Conservation (phyloP, 2,888 invertebrate genomes). For the Xestia rhomboidea region DNA sequence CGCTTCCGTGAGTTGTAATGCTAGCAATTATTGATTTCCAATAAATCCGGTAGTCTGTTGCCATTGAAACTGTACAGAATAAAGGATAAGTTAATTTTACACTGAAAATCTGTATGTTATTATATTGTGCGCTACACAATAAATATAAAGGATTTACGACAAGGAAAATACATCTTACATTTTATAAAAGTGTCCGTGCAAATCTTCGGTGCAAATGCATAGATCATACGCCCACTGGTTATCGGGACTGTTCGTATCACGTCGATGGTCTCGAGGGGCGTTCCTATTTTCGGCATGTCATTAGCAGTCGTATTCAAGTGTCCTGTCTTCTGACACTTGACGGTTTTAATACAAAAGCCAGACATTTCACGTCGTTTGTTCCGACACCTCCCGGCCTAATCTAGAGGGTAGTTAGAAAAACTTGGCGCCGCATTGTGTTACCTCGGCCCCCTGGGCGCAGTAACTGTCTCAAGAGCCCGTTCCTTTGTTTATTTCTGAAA, state of each 20-base stretch:
- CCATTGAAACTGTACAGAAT: slow-evolving; percentile 67
- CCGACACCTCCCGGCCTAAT: slow-evolving; percentile 84
- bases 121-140: slow-evolving; percentile 56
- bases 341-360: slow-evolving; percentile 85
- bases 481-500: slow-evolving; percentile 77
- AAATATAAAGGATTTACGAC: slow-evolving; percentile 58
- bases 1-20: slow-evolving; percentile 78
- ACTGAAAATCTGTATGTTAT: slow-evolving; percentile 61
- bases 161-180: slow-evolving; percentile 43
- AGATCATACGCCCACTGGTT: slow-evolving; percentile 58
- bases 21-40: slow-evolving; percentile 73
- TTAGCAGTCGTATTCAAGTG: slow-evolving; percentile 74
- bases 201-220: slow-evolving; percentile 45
- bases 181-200: slow-evolving; percentile 33
- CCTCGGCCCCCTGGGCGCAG: slow-evolving; percentile 77
- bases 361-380: slow-evolving; percentile 88
- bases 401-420: slow-evolving; percentile 79
- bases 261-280: slow-evolving; percentile 60
- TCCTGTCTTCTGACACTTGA: slow-evolving; percentile 73
- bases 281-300: slow-evolving; percentile 71
- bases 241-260: slow-evolving; percentile 43
- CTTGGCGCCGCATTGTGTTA: slow-evolving; percentile 86
- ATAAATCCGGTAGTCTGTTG: slow-evolving; percentile 76
- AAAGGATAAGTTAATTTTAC: slow-evolving; percentile 73
- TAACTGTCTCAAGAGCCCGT: slow-evolving; percentile 79